phyloP scores from a whole-genome alignment of 2,888 invertebrate species.

The Phania funesta region DNA sequence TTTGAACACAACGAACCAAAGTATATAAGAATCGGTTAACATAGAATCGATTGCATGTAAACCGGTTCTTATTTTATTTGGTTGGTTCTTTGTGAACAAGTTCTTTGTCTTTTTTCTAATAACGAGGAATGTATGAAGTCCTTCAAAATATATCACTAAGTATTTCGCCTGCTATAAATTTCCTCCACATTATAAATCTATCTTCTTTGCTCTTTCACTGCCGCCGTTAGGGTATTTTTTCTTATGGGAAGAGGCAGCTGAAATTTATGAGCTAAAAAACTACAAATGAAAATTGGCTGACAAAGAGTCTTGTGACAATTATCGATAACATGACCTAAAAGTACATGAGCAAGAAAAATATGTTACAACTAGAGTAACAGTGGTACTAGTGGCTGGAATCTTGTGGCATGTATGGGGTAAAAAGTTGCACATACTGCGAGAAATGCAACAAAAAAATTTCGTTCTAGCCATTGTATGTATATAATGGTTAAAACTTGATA shows the following conservation, averaged over 20 bases:
- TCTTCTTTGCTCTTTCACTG: not conserved
- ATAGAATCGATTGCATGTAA: no score
- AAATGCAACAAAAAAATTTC: conserved; percentile 11
- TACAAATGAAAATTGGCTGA: conserved; percentile 64
- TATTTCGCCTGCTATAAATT: no score
- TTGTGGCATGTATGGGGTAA: not conserved
- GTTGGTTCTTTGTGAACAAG: no score
- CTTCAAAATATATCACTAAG: no score
- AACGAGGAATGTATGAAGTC: no score
- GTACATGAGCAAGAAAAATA: conserved; percentile 45
- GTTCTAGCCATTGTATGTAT: conserved; percentile 16
- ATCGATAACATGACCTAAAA: conserved; percentile 65
- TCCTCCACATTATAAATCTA: not conserved
- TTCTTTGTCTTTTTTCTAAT: no score
- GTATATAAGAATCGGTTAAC: no score
- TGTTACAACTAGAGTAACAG: conserved; percentile 23
- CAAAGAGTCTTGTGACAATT: conserved; percentile 66
- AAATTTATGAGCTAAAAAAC: conserved; percentile 63
- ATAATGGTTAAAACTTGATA: not conserved
- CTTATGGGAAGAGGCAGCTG: conserved; percentile 7
- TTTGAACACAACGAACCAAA: no score
- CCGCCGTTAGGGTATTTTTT: not conserved
- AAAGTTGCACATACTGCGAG: conserved; percentile 5
- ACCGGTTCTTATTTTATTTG: no score
- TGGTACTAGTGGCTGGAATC: conserved; percentile 3